These are phyloP conservation scores for Hybos culiciformis DNA, from an alignment of 2,888 invertebrate species.

Conservation along the genomic window DNA sequence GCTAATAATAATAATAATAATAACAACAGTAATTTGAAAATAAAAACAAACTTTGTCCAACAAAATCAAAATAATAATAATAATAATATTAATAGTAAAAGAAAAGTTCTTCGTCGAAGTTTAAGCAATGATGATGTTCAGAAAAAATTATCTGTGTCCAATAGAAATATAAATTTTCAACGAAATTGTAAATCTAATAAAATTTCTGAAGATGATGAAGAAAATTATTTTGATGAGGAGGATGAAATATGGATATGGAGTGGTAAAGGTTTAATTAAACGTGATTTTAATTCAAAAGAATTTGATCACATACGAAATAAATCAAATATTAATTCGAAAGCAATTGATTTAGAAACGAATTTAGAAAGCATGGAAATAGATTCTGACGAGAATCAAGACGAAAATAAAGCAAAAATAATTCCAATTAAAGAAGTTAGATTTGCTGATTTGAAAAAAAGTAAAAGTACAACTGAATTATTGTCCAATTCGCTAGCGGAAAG, in stretches of 20 bases:
- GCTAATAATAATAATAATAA: no score
- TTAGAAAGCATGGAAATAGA: background rate
- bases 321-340: background rate
- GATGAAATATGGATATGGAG: constrained; percentile 11
- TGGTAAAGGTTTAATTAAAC: constrained; percentile 12
- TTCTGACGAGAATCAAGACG: background rate
- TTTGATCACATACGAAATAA: constrained; percentile 8
- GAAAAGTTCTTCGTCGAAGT: constrained; percentile 1
- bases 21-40: no score
- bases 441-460: constrained; percentile 14
- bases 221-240: background rate
- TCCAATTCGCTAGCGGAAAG: constrained; percentile 25
- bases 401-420: background rate
- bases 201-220: background rate
- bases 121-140: constrained; percentile 3
- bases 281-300: constrained; percentile 15
- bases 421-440: constrained; percentile 12
- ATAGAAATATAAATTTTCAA: no score
- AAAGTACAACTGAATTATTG: constrained; percentile 17
- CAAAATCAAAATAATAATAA: no score
- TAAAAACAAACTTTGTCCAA: no score
- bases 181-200: no score
- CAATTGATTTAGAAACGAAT: background rate
- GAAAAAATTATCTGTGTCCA: no score
- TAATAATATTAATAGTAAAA: constrained; percentile 4